Evolutionary conservation across 2,113 vertebrate genomes (phyloP).

Genomic region (Todiramphus chloris): DNA sequence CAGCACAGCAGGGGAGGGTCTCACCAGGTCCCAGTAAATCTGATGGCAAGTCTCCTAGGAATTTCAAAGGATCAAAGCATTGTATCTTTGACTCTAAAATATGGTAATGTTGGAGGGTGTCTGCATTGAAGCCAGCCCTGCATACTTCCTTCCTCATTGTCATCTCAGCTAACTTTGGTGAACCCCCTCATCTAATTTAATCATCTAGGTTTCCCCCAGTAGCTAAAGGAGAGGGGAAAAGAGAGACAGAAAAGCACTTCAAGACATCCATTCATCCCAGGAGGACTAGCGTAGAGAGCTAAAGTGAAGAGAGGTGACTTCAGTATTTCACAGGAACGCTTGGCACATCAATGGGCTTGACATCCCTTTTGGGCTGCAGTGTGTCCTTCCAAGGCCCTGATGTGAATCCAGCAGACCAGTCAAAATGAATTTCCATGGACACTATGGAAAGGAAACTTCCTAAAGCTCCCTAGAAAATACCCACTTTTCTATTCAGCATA

Average conservation of each 20-base stretch:
- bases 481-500: neutral
- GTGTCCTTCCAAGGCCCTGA: neutral
- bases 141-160: neutral
- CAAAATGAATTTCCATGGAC: neutral
- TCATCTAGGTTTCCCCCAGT: neutral
- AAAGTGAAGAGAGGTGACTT: neutral
- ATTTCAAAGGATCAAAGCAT: neutral
- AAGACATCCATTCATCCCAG: neutral
- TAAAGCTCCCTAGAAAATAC: neutral
- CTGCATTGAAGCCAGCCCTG: neutral
- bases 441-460: neutral
- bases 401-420: neutral
- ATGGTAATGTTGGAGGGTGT: neutral
- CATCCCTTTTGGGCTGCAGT: accelerated
- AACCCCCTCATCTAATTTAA: neutral
- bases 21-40: neutral
- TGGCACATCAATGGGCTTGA: neutral
- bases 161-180: neutral
- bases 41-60: neutral
- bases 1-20: neutral
- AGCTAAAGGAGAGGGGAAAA: neutral
- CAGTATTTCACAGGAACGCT: neutral
- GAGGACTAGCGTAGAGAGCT: neutral
- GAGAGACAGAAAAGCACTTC: neutral
- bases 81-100: neutral